Evolutionary conservation across 2,888 invertebrate species (phyloP).

Genomic region (Nomada lathburiana): DNA sequence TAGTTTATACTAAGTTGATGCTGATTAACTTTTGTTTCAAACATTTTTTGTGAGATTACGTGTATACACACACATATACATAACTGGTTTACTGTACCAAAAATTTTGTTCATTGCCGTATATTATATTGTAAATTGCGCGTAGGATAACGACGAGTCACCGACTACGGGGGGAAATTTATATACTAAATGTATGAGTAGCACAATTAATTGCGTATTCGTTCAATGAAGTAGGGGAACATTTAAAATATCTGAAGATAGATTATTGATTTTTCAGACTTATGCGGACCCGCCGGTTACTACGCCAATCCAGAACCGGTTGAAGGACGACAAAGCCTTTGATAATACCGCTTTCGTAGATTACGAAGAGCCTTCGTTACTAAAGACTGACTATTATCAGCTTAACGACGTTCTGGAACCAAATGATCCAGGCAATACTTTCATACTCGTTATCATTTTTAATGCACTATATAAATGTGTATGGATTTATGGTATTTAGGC

Average conservation of each 20-base stretch:
- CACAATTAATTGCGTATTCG: slow-evolving; percentile 5
- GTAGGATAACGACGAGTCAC: neutral
- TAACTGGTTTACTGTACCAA: too few relatives aligned
- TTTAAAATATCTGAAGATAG: slow-evolving; percentile 57
- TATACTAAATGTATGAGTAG: neutral
- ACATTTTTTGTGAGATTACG: too few relatives aligned
- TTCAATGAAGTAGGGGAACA: neutral
- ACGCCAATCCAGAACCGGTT: slow-evolving; percentile 77
- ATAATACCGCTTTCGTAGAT: slow-evolving; percentile 92
- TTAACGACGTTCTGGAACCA: slow-evolving; percentile 85
- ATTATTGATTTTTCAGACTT: slow-evolving; percentile 76
- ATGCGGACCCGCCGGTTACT: slow-evolving; percentile 79
- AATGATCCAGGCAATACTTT: slow-evolving; percentile 76
- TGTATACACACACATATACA: too few relatives aligned
- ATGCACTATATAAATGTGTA: neutral
- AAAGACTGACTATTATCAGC: slow-evolving; percentile 88
- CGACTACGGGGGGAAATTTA: neutral
- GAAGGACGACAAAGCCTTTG: slow-evolving; percentile 85
- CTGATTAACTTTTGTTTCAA: too few relatives aligned
- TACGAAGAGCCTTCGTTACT: slow-evolving; percentile 93
- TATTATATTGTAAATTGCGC: neutral
- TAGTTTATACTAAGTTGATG: too few relatives aligned
- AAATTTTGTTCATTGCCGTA: too few relatives aligned
- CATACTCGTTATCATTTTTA: neutral
- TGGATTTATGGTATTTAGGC: neutral